These are phyloP conservation scores for Procavia capensis DNA, from an alignment of 2,113 vertebrate species.

Conservation along the genomic window DNA sequence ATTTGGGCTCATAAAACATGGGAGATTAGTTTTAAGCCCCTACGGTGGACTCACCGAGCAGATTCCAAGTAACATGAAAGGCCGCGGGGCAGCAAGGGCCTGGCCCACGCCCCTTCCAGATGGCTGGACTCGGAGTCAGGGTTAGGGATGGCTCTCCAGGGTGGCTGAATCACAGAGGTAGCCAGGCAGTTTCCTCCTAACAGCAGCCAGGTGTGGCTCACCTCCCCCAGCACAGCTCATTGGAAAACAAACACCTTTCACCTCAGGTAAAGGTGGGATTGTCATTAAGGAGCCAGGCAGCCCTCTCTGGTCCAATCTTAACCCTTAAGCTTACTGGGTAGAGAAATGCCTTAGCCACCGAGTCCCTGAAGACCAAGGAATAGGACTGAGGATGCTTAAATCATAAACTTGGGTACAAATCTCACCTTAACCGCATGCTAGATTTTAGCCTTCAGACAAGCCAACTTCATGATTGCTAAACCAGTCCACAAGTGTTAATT, in stretches of 20 bases:
- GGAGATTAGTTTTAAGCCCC: conserved; percentile 85
- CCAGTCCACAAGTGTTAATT: not conserved
- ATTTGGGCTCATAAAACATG: conserved; percentile 88
- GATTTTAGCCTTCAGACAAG: not conserved
- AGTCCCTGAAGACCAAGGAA: not conserved
- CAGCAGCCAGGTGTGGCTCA: conserved; percentile 9
- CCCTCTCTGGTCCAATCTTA: not conserved
- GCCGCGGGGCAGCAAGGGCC: conserved; percentile 67
- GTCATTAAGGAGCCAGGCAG: conserved; percentile 13
- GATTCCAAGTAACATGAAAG: conserved; percentile 84
- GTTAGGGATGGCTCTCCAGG: conserved; percentile 38
- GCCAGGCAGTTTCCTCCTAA: conserved; percentile 46
- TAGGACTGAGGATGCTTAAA: not conserved
- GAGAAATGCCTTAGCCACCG: conserved; percentile 19
- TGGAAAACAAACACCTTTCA: conserved; percentile 48
- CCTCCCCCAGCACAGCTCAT: conserved; percentile 19
- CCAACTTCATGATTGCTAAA: not conserved
- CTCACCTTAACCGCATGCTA: not conserved
- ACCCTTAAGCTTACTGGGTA: not conserved
- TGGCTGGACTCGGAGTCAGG: conserved; percentile 43
- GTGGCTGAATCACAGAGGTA: conserved; percentile 49
- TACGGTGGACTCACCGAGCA: conserved; percentile 80
- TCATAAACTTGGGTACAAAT: not conserved
- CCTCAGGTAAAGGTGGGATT: conserved; percentile 55
- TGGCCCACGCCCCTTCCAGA: conserved; percentile 70